Evolutionary conservation across 2,888 invertebrate genomes (phyloP), one percentile per base, ranked within the genome.

Genomic region (Junonia oenone): DNA sequence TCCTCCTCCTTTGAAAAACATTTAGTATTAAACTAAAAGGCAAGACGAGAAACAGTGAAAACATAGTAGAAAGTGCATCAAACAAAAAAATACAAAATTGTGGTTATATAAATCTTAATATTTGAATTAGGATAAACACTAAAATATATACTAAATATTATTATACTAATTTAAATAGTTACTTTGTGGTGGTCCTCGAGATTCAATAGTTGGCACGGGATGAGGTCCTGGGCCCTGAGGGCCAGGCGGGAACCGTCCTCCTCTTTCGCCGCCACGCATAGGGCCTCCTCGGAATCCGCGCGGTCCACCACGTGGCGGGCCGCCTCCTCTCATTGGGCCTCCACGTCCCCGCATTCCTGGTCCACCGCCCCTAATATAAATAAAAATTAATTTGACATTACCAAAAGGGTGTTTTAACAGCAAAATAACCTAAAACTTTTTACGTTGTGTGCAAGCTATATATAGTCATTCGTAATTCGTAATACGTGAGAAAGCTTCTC

Each of bases 201-300:
- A 80, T 68, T 90, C 90, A 58, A 90, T 87, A 0, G 90, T 89
- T 1, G 89, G 90, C 1, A 90, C 90, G 6, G 90, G 90, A 64
- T 90, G 90, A 3, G 90, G 89, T 5, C 90, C 90, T 0, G 90
- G 90, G 0, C 89, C 90, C 59, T 87, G 89, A 0, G 89, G 89
- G 1, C 86, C 86, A 0, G 83, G 85, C 1, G 81, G 83, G 59
- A 89, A 89, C 40, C 81, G 73, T 8, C 89, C 78, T 0, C 86
- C 86, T n/a, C 89, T 81, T 37, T 85, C 73, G 4, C 83, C 88
- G 0, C 84, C 87, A 11, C 89, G 78, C 85, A 86, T 86, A 0
- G 85, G 86, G 0, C 81, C 86, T 2, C 87, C 89, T 11, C 88
- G 80, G 55, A 85, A 88, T 0, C 88, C 88, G 40, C 89, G 75